Conservation (phyloP, 2,888 invertebrate species). For the Drosophila planitibia region DNA sequence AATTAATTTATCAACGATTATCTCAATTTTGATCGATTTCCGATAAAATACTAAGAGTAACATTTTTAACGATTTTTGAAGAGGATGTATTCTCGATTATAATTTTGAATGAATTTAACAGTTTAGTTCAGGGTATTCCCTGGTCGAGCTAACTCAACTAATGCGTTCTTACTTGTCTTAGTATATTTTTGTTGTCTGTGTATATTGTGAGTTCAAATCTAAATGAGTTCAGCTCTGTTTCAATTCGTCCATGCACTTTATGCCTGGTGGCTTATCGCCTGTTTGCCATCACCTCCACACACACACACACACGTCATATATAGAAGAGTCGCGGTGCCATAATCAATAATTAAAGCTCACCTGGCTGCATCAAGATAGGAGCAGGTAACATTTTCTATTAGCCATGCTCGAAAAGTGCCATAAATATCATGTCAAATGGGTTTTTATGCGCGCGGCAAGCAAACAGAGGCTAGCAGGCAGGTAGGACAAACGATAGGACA, state of each 20-base stretch:
- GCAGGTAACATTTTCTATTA: slow-evolving; percentile 44
- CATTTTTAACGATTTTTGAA: neutral
- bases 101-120: too few relatives aligned
- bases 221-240: slow-evolving; percentile 33
- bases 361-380: slow-evolving; percentile 67
- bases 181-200: neutral
- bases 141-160: neutral
- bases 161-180: neutral
- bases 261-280: slow-evolving; percentile 51
- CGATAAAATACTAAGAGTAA: too few relatives aligned
- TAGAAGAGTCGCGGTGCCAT: slow-evolving; percentile 41
- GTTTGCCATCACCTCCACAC: slow-evolving; percentile 42
- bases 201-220: neutral
- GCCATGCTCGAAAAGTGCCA: slow-evolving; percentile 53
- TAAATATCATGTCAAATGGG: slow-evolving; percentile 74
- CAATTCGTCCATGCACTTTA: slow-evolving; percentile 44
- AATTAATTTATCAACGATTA: neutral
- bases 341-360: slow-evolving; percentile 75
- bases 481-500: neutral
- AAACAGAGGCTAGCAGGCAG: slow-evolving; percentile 5
- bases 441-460: slow-evolving; percentile 58
- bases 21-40: neutral
- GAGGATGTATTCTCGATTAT: too few relatives aligned
- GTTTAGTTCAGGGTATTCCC: neutral
- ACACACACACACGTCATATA: neutral